Evolutionary conservation across 2,113 vertebrate species (phyloP).

Genomic region (Sander vitreus): DNA sequence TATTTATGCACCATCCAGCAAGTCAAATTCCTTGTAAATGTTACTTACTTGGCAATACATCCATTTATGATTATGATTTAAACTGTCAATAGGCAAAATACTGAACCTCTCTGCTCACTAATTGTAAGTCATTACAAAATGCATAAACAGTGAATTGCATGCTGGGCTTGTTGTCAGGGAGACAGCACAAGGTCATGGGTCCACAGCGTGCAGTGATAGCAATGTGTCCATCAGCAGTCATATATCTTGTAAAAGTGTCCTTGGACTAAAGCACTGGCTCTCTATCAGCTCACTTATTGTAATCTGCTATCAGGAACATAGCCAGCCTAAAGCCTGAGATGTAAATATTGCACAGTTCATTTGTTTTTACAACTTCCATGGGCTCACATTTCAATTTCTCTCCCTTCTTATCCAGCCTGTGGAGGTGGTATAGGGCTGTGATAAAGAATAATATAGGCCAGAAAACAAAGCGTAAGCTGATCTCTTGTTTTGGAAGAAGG

Average conservation of each 20-base stretch:
- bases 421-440: background rate
- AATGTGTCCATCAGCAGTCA: conserved; percentile 10
- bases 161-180: conserved; percentile 27
- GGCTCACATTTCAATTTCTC: conserved; percentile 4
- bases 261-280: conserved; percentile 7
- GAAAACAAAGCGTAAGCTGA: conserved; percentile 61
- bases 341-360: conserved; percentile 12
- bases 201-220: conserved; percentile 19
- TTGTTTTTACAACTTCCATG: background rate
- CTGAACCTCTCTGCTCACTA: background rate
- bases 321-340: background rate
- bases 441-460: conserved; percentile 1
- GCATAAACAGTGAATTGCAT: background rate
- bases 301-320: background rate
- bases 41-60: too few relatives aligned
- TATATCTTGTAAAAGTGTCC: conserved; percentile 14
- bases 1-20: too few relatives aligned
- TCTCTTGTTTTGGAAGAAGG: conserved; percentile 67
- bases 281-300: background rate
- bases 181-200: conserved; percentile 25
- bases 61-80: background rate
- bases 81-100: background rate
- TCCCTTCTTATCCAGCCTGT: background rate
- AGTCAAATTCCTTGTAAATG: too few relatives aligned
- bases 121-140: background rate